phyloP scores from a whole-genome alignment of 2,888 invertebrate species.

The Lepeophtheirus nordmannii region DNA sequence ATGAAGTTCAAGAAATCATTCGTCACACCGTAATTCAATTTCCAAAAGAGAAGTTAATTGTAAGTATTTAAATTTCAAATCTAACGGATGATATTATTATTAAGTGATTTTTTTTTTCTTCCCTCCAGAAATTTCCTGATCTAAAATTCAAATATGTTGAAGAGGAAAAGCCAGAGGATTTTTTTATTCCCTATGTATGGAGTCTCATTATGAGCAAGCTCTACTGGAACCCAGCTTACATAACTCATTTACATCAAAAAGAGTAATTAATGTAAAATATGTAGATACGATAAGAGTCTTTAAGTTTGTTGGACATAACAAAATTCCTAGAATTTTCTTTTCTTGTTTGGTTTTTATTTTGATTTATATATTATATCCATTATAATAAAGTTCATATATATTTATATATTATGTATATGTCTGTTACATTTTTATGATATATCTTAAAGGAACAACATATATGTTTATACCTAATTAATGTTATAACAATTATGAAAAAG shows the following conservation, averaged over 20 bases:
- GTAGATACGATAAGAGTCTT: no score
- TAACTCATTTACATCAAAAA: constrained; percentile 28
- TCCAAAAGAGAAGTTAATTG: constrained; percentile 82
- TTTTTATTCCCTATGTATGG: constrained; percentile 99
- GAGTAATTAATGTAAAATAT: neutral
- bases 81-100: neutral
- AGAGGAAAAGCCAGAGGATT: constrained; percentile 94
- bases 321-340: no score
- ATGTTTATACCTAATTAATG: no score
- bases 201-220: constrained; percentile 53
- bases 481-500: no score
- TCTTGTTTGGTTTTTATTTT: no score
- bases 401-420: no score
- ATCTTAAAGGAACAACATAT: no score
- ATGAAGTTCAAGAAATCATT: constrained; percentile 18
- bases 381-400: no score
- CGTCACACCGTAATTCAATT: constrained; percentile 46
- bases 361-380: no score
- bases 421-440: no score
- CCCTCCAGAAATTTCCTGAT: constrained; percentile 80
- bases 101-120: neutral
- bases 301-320: no score
- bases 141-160: constrained; percentile 97
- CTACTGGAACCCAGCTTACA: constrained; percentile 39
- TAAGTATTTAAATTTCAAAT: constrained; percentile 34